Base-by-base conservation (phyloP, 2,113 vertebrate species). In the Dromas ardeola region DNA sequence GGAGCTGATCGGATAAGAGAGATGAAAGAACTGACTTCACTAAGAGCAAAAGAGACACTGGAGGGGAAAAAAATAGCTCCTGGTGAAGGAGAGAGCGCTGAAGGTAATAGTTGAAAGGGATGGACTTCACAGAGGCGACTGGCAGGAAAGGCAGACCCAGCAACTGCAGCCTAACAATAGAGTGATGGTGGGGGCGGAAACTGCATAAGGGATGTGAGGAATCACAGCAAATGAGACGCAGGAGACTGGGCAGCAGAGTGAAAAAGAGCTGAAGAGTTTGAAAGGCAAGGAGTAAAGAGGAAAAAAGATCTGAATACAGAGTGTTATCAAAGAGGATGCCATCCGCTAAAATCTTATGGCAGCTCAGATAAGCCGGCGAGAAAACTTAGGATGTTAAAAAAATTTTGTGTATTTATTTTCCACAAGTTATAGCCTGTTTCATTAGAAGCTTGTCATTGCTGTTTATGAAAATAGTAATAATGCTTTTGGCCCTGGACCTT, bases 81-180 rank as follows among this genome's bases (percentile, higher is more conserved):
- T 47, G n/a, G 85, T 62, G 40, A 74, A 66, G 58, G 32, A 92
- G 10, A 66, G 49, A 53, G 29, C 45, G 18, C 22, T 4, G 5
- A 76, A 91, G 93, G 70, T 65, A 74, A 53, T 34, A 77, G 70
- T 49, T 96, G 47, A 96, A 97, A 96, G 52, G 36, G 34, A 91
- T 85, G 61, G 34, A 76, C 69, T 89, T 95, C 95, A 96, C 26
- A 97, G 61, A 84, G 43, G 27, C 13, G 5, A 87, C 61, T 5
- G 4, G 50, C 34, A 88, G 85, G 70, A 84, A 91, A 84, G 63
- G 45, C 81, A 82, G 52, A 72, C 40, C 13, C 43, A 47, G 58
- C 20, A 66, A 89, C 32, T 11, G 25, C 42, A 67, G 50, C 5
- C 6, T 16, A 15, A 93, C 43, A 86, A 67, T 40, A 69, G 49